Evolutionary conservation across 1,140 invertebrate species (phyloP), one percentile per base, ranked within the genome.

Genomic region (Drosophila persimilis): DNA sequence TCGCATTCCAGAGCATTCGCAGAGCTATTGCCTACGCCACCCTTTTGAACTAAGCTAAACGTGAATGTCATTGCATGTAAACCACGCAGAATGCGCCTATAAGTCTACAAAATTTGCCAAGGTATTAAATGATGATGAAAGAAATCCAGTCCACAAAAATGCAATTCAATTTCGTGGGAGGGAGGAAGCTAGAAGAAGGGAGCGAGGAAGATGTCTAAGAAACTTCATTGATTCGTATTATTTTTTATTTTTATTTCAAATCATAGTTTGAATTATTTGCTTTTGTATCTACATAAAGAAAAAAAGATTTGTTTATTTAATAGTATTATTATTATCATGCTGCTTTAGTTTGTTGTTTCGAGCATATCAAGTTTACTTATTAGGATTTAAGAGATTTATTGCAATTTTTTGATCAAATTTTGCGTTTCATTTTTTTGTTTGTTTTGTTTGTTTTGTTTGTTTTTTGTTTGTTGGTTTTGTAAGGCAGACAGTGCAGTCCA

Each of bases 401-500:
- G 50, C 50, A 31, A 39, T 48, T 24, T 50, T 54, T 61, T 35
- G 15, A 64, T 56, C 20, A 39, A 39, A 17, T 43, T 20, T 54
- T 71, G 61, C 56, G 35, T 64, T 77, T 63, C 43, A 54, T 20
- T 20, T 20, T 20, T 20, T 20, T 20, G 20, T 70, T 45, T 3
- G 47, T 61, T 73, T 20, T 20, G 20, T 70, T 45, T 3, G 47
- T 61, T 73, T 54, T 15, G 15, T 15, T 64, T 52, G 67, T 73
- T 51, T 64, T 52, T 75, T 20, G 20, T 20, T 20, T 17, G 62
- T 54, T 60, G 8, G 31, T 31, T 31, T 75, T 55, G 43, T 86
- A 86, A 86, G 83, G 83, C 83, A 81, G 74, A 86, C 75, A 81
- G 75, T 86, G 77, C 75, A 86, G 81, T 88, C 78, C 67, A 83